Percentiles rank a stretch among this genome's conserved stretches.
Evolutionary conservation across 2,888 invertebrate genomes (phyloP).

Genomic region (Harpalus rufipes): DNA sequence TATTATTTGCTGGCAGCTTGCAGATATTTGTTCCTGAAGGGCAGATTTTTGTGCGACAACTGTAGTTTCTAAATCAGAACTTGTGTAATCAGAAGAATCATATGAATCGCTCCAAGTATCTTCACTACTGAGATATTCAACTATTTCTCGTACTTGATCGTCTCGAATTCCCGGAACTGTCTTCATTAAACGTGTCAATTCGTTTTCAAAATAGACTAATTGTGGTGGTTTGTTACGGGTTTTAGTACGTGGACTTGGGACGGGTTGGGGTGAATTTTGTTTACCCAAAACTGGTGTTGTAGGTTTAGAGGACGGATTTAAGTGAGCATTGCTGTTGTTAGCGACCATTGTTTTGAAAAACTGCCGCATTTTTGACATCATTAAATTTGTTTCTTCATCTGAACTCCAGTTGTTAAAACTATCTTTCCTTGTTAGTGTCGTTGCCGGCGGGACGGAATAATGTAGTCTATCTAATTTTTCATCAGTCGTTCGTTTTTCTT

Average conservation of each 20-base stretch:
- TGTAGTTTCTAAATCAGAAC: slow-evolving; percentile 89
- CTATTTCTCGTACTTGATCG: slow-evolving; percentile 93
- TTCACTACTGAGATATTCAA: slow-evolving; percentile 94
- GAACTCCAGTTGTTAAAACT: slow-evolving; percentile 97
- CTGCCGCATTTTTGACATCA: slow-evolving; percentile 97
- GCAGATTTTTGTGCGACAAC: slow-evolving; percentile 83
- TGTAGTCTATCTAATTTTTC: slow-evolving; percentile 74
- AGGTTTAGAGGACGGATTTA: slow-evolving; percentile 79
- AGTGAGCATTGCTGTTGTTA: slow-evolving; percentile 74
- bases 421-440: slow-evolving; percentile 88
- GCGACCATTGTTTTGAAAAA: slow-evolving; percentile 96
- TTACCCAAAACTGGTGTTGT: slow-evolving; percentile 76
- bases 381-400: slow-evolving; percentile 94
- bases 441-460: slow-evolving; percentile 78
- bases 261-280: slow-evolving; percentile 75
- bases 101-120: slow-evolving; percentile 97
- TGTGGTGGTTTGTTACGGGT: slow-evolving; percentile 89
- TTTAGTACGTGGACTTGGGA: slow-evolving; percentile 81
- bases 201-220: slow-evolving; percentile 92
- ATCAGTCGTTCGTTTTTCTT: slow-evolving; percentile 81
- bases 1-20: slow-evolving; percentile 92
- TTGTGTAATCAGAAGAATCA: slow-evolving; percentile 94
- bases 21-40: slow-evolving; percentile 90
- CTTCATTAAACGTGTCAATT: slow-evolving; percentile 93
- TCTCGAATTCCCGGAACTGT: slow-evolving; percentile 94